These are phyloP conservation scores for Drosophila tani DNA, from an alignment of 1,140 invertebrate species.

Conservation along the genomic window DNA sequence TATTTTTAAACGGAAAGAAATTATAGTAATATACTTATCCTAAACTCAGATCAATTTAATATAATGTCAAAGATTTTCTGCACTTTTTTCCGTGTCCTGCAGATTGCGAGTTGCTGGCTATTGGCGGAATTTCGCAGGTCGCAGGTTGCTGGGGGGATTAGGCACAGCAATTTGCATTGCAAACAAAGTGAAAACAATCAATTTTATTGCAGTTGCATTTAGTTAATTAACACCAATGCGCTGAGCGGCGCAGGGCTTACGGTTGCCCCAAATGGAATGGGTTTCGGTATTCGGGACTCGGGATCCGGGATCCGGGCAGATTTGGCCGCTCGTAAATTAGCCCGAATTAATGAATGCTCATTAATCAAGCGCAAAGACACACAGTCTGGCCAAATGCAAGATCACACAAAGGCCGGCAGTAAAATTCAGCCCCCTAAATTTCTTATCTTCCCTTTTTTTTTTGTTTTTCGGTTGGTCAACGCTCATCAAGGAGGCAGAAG, in stretches of 20 bases:
- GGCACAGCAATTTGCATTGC: conserved; percentile 79
- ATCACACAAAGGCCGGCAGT: conserved; percentile 64
- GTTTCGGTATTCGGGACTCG: background rate
- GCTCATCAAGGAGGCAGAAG: conserved; percentile 30
- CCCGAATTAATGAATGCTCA: conserved; percentile 77
- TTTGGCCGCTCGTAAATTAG: conserved; percentile 63
- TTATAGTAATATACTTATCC: background rate
- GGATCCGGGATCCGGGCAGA: conserved; percentile 7
- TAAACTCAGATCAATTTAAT: background rate
- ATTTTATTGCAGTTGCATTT: conserved; percentile 84
- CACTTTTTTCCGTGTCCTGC: conserved; percentile 25
- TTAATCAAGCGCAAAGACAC: conserved; percentile 76
- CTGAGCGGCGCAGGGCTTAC: conserved; percentile 29
- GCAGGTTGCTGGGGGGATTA: conserved; percentile 58
- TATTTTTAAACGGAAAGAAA: background rate
- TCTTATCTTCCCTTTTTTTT: conserved; percentile 20
- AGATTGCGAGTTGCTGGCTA: conserved; percentile 5
- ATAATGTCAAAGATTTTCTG: rapidly evolving
- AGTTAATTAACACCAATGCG: conserved; percentile 82
- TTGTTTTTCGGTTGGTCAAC: conserved; percentile 2
- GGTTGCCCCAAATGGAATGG: conserved; percentile 43
- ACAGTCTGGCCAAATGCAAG: conserved; percentile 47
- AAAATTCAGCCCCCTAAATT: conserved; percentile 31
- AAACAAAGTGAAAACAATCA: conserved; percentile 84
- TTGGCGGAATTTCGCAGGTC: conserved; percentile 8